Conservation (phyloP, 2,113 vertebrate genomes). For the Argyrosomus japonicus region DNA sequence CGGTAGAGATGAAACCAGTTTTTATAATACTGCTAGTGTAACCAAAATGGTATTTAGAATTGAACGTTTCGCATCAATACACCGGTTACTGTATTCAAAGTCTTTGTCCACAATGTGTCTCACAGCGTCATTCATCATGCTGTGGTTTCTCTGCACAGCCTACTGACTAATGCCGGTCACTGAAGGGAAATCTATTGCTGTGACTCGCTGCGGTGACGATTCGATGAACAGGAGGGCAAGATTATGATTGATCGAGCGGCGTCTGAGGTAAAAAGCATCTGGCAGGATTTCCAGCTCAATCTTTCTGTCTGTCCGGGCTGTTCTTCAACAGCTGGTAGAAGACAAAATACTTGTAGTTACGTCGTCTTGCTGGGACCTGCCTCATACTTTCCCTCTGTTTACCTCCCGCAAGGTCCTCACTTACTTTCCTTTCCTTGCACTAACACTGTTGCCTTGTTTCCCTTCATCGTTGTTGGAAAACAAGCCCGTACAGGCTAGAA, state of each 20-base stretch:
- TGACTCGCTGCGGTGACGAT: slow-evolving; percentile 26
- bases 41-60: not conserved
- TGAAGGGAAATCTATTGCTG: slow-evolving; percentile 28
- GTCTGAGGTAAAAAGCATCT: slow-evolving; percentile 31
- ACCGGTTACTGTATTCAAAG: slow-evolving; percentile 1
- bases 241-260: slow-evolving; percentile 37
- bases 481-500: slow-evolving; percentile 19
- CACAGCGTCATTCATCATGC: slow-evolving; percentile 31
- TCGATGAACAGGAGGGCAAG: slow-evolving; percentile 25
- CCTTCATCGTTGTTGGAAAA: not conserved
- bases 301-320: slow-evolving; percentile 19
- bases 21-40: not conserved
- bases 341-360: slow-evolving; percentile 25
- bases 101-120: slow-evolving; percentile 5
- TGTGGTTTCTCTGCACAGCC: slow-evolving; percentile 34
- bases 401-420: slow-evolving; percentile 1
- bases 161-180: slow-evolving; percentile 38
- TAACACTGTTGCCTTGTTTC: not conserved
- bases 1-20: not conserved
- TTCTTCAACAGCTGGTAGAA: slow-evolving; percentile 38
- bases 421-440: not conserved
- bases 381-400: slow-evolving; percentile 28
- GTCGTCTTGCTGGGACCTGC: slow-evolving; percentile 51
- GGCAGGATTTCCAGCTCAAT: slow-evolving; percentile 39
- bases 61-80: not conserved